Base-by-base conservation (phyloP, 2,888 invertebrate species). In the Ctena decussata region DNA sequence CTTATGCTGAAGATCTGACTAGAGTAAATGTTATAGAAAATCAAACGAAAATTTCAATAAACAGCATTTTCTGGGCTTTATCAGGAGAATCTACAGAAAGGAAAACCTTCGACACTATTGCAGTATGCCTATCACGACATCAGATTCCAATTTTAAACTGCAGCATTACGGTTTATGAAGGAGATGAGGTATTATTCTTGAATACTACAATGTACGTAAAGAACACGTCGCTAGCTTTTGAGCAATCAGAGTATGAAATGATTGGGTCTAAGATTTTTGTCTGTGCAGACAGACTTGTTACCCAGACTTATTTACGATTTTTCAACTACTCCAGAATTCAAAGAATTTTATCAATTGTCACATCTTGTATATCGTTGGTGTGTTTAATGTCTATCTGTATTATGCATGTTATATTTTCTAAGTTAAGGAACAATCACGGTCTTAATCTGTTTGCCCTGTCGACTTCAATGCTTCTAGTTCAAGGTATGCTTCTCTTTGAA, bases 381-480 rank as follows among this genome's bases (percentile, higher is more conserved):
- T 72, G 73, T 12, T 44, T 69, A 24, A 18, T 74, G n/a, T 21
- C 69, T 1, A 60, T 85, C 12, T 65, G 81, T 12, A 0, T 46
- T n/a, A 46, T 77, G 0, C 85, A 85, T n/a, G 21, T 65, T 6
- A 53, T 46, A 0, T 57, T 44, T 35, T 41, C 53, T 24, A 80
- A 74, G 11, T 37, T 85, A 24, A 73, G 81, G 49, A 85, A 85
- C 57, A 71, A 53, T 12, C 77, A 85, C 21, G 84, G 84, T 30
- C 77, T 81, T 12, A 85, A 85, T 41, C 24, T 81, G 30, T 49
- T 70, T 5, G 81, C 81, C 15, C 39, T 85, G n/a, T 81, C 84
- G 0, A 11, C 70, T 1, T 60, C 75, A n/a, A 70, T 80, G n/a
- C 32, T 78, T 1, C 24, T 70, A 2, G 35, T 78, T 37, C 84